Percentiles rank a stretch among this genome's conserved stretches.
Evolutionary conservation across 2,888 invertebrate genomes (phyloP).

Genomic region (Dolichopus griseipennis): DNA sequence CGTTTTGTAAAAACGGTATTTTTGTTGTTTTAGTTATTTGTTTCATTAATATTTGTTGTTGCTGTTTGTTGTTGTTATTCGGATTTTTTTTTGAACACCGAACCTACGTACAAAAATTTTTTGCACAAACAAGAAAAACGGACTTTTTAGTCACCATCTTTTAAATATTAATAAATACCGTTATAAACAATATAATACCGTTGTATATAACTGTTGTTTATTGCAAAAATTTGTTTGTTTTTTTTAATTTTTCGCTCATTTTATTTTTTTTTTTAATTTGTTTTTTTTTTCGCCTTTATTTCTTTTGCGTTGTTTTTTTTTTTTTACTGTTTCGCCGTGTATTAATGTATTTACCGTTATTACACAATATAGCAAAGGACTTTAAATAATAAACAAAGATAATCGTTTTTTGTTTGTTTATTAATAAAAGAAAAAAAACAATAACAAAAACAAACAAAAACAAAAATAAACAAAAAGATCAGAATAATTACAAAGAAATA

Average conservation of each 20-base stretch:
- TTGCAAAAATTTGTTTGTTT: background rate
- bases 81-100: too few species aligned
- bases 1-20: background rate
- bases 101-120: background rate
- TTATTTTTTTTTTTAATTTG: too few species aligned
- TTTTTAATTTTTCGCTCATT: too few species aligned
- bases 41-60: background rate
- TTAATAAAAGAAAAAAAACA: background rate
- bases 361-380: background rate
- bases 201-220: background rate
- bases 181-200: background rate
- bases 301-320: too few species aligned
- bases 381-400: slow-evolving; percentile 4
- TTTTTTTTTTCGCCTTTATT: too few species aligned
- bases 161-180: background rate
- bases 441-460: background rate
- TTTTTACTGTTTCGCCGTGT: too few species aligned
- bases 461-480: background rate
- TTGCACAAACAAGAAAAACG: background rate
- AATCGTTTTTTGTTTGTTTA: slow-evolving; percentile 4
- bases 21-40: background rate
- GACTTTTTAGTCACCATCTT: background rate
- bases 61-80: too few species aligned
- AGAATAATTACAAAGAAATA: background rate
- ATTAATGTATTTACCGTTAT: background rate